Evolutionary conservation across 1,140 invertebrate genomes (phyloP).

Genomic region (Ridgeia piscesae): DNA sequence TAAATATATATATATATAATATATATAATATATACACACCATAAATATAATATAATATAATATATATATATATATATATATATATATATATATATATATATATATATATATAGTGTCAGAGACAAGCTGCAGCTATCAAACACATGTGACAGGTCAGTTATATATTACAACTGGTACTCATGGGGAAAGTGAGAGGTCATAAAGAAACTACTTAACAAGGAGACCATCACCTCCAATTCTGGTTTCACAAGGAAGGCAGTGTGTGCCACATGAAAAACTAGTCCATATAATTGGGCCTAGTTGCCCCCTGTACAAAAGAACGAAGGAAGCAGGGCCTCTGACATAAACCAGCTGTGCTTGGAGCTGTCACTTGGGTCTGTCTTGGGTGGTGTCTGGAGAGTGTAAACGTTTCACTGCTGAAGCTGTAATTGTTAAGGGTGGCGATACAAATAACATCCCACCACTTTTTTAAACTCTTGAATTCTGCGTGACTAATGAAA

Average conservation of each 20-base stretch:
- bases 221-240: neutral
- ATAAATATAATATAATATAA: too few species aligned
- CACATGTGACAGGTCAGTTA: neutral
- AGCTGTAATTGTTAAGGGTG: neutral
- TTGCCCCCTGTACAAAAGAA: neutral
- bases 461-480: neutral
- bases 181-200: neutral
- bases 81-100: too few species aligned
- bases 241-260: neutral
- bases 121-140: neutral
- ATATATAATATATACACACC: too few species aligned
- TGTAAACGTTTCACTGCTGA: neutral
- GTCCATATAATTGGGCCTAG: neutral
- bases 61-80: too few species aligned
- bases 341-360: neutral
- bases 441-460: neutral
- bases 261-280: neutral
- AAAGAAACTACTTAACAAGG: neutral
- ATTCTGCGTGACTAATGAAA: neutral
- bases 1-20: too few species aligned
- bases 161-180: neutral
- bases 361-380: neutral
- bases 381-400: neutral
- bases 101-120: too few species aligned
- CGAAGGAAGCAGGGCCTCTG: neutral